phyloP scores from a whole-genome alignment of 2,797 vertebrate species.

The Chelon labrosus region DNA sequence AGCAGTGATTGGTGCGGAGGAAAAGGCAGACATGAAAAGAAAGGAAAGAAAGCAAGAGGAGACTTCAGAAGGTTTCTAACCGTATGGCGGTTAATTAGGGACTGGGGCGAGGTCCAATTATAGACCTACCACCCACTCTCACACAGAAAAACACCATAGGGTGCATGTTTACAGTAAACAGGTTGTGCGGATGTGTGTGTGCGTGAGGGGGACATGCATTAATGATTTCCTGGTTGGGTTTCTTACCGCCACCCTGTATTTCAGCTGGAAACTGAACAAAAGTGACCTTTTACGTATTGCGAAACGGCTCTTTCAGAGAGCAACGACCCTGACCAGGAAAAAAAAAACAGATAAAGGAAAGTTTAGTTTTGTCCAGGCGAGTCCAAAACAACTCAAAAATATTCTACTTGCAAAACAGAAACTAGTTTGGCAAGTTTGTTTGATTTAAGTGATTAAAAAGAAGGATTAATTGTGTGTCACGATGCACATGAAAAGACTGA shows the following conservation, averaged over 20 bases:
- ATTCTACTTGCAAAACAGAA: not conserved
- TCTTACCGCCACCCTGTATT: constrained; percentile 6
- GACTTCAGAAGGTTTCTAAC: constrained; percentile 47
- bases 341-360: not conserved
- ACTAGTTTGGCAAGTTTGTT: not conserved
- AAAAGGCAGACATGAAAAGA: constrained; percentile 2
- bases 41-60: not conserved
- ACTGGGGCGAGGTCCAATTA: constrained; percentile 53
- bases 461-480: not conserved
- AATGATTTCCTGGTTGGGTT: constrained; percentile 43
- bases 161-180: constrained; percentile 43
- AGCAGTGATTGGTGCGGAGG: constrained; percentile 15
- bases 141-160: constrained; percentile 24
- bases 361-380: no score
- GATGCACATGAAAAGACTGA: not conserved
- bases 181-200: constrained; percentile 3
- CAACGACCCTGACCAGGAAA: not conserved
- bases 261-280: constrained; percentile 1
- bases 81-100: constrained; percentile 58
- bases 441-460: not conserved
- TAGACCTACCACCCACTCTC: constrained; percentile 37
- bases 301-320: not conserved
- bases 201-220: not conserved
- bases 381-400: no score
- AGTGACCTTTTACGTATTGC: not conserved